Evolutionary conservation across 2,888 invertebrate species (phyloP).

Genomic region (Phengaris alcon): DNA sequence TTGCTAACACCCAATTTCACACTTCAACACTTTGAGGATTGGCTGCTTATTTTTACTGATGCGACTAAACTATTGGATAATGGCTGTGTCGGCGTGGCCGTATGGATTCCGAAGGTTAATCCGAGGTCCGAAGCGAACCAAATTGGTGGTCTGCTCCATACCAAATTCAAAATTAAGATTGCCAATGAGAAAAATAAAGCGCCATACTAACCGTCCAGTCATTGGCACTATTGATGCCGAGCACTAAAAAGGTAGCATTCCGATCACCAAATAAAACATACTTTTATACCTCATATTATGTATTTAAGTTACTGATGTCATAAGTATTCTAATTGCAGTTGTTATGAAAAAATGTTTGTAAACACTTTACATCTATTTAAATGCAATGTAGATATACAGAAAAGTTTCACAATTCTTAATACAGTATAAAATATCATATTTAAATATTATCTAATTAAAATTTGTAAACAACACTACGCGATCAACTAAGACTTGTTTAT

Average conservation of each 20-base stretch:
- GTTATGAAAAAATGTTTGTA: background rate
- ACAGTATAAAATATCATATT: background rate
- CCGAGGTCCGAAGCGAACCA: no score
- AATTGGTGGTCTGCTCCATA: no score
- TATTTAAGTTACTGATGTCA: background rate
- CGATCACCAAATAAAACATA: background rate
- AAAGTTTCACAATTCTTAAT: background rate
- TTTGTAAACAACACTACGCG: conserved; percentile 13
- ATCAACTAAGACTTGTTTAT: conserved; percentile 1
- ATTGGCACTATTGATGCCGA: no score
- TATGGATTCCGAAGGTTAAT: no score
- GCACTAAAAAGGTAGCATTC: background rate
- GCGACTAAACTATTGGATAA: no score
- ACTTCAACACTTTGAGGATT: no score
- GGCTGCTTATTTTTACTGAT: no score
- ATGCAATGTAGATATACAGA: background rate
- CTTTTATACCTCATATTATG: background rate
- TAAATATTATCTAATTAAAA: background rate
- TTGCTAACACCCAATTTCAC: no score
- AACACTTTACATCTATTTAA: conserved; percentile 1
- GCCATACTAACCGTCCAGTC: no score
- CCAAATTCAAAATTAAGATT: no score
- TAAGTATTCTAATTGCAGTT: background rate
- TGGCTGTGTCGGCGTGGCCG: no score
- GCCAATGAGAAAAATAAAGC: no score